phyloP scores from a whole-genome alignment of 2,888 invertebrate species.

The Tethea ocularis region DNA sequence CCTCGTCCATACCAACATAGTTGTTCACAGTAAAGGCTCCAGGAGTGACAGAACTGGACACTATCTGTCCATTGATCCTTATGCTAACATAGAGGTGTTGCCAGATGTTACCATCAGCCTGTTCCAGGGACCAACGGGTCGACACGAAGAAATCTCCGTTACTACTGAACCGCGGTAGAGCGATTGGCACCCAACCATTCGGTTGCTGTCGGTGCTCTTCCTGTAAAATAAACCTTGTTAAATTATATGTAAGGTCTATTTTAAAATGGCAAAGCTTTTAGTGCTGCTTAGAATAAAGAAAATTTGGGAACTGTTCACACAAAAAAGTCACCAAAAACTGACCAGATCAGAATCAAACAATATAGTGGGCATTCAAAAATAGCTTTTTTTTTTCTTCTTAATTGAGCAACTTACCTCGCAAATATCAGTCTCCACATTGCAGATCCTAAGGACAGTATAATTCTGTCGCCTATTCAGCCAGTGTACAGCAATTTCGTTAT shows the following conservation, averaged over 20 bases:
- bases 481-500: constrained; percentile 86
- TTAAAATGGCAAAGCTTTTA: neutral
- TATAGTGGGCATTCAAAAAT: too few species aligned
- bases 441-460: constrained; percentile 84
- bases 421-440: constrained; percentile 61
- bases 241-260: neutral
- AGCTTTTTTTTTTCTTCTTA: too few species aligned
- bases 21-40: constrained; percentile 85
- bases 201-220: constrained; percentile 80
- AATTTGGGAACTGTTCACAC: too few species aligned
- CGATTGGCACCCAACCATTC: constrained; percentile 88
- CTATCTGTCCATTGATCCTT: constrained; percentile 53
- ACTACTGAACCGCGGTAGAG: constrained; percentile 81
- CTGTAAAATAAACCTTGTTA: constrained; percentile 39
- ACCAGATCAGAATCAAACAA: too few species aligned
- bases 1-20: constrained; percentile 81
- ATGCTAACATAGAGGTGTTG: constrained; percentile 70
- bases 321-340: too few species aligned
- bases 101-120: constrained; percentile 77
- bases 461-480: constrained; percentile 96
- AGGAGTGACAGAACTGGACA: constrained; percentile 73
- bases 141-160: constrained; percentile 71
- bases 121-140: constrained; percentile 65
- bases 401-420: constrained; percentile 54
- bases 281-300: too few species aligned